Evolutionary conservation across 2,113 vertebrate species (phyloP).

Genomic region (Lanius collurio): DNA sequence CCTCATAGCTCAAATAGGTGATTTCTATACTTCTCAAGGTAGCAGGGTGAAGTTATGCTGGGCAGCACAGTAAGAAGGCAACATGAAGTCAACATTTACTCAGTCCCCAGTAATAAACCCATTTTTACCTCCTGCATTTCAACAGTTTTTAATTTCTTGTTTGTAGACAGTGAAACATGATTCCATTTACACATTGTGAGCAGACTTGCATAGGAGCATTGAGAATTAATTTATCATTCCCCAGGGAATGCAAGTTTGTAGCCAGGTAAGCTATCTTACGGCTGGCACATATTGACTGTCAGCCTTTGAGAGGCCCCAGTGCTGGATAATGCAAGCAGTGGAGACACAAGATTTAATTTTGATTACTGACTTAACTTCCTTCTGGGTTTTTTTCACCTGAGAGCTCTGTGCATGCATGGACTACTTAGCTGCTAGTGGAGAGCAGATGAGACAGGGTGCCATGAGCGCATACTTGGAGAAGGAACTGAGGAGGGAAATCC

Average conservation of each 20-base stretch:
- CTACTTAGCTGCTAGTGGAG: background rate
- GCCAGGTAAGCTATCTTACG: background rate
- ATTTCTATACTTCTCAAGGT: background rate
- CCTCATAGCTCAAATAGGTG: background rate
- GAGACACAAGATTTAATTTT: background rate
- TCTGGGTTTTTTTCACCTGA: background rate
- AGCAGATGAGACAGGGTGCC: background rate
- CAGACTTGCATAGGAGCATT: background rate
- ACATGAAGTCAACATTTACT: rapidly evolving
- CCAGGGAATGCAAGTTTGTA: background rate
- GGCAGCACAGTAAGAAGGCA: background rate
- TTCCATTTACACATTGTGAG: background rate
- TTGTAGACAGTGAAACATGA: background rate
- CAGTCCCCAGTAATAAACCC: background rate
- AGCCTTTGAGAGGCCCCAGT: background rate
- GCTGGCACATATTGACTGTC: background rate
- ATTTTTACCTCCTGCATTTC: background rate
- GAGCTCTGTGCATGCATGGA: background rate
- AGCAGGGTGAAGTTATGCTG: background rate
- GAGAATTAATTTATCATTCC: background rate
- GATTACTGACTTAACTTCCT: background rate
- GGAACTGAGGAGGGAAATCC: background rate
- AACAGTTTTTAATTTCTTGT: background rate
- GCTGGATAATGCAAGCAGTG: background rate
- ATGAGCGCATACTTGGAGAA: background rate